Evolutionary conservation across 2,113 vertebrate genomes (phyloP), one percentile per base, ranked within the genome.

Genomic region (Pelvicachromis taeniatus): DNA sequence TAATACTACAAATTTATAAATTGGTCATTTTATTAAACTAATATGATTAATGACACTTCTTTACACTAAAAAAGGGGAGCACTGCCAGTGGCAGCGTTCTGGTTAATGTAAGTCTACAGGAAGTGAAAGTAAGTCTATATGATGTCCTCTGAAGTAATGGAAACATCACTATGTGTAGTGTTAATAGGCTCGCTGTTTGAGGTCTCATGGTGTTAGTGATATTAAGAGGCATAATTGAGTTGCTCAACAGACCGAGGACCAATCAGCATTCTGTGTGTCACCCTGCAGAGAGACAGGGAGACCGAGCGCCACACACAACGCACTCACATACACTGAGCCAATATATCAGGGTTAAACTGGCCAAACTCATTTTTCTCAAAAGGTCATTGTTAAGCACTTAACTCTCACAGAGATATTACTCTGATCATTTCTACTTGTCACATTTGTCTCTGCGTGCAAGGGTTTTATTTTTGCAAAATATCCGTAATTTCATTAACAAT

Each of bases 141-240:
- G 70, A 75, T 31, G 70, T 75, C 70, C 70, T 75, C 70, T 75
- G 70, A 52, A 75, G 26, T 75, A 75, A 75, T 75, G 45, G 42
- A 75, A 75, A 75, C 70, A 75, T n/a, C 29, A 48, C 55, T 26
- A 40, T 59, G 77, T 79, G 78, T 52, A 58, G 78, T 52, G 58
- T 63, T 88, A 90, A 91, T 91, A 85, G 84, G 68, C 82, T 85
- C 5, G 35, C 82, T 90, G 65, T 86, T 80, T 85, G 89, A 89
- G 89, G 85, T 93, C 78, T 91, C 91, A 75, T 87, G 86, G 89
- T 90, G 92, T 85, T 90, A 63, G 80, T 85, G 81, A 87, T 91
- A 93, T 92, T 90, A 93, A 85, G 68, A 19, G 85, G 81, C 89
- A 92, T 93, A 94, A 94, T 93, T 92, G 94, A 92, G 92, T 93